A percentile compares a stretch with the other conserved stretches of the same genome.
Conservation (phyloP, 2,113 vertebrate species). For the Pedionomus torquatus region DNA sequence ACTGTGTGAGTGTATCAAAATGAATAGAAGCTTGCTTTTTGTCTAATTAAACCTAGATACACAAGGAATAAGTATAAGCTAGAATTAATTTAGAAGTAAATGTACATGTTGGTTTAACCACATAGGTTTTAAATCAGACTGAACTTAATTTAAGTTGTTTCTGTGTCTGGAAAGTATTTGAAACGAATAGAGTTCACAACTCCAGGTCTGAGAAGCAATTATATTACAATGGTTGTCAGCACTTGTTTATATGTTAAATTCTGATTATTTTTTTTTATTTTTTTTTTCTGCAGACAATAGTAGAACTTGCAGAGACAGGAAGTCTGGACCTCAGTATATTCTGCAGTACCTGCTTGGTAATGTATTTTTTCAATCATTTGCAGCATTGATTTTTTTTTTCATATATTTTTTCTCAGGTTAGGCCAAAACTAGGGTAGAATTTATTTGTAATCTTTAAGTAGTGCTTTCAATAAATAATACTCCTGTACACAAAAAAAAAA, state of each 20-base stretch:
- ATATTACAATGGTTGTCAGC: neutral
- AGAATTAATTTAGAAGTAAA: neutral
- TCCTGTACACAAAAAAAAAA: neutral
- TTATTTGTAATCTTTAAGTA: neutral
- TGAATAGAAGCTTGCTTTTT: neutral
- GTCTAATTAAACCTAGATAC: neutral
- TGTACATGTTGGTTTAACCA: neutral
- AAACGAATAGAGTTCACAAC: neutral
- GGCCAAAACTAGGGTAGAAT: neutral
- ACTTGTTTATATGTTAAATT: neutral
- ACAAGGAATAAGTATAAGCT: neutral
- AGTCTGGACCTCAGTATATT: slow-evolving; percentile 98
- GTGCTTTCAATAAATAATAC: neutral
- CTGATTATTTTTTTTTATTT: neutral
- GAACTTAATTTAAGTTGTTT: neutral
- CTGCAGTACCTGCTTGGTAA: slow-evolving; percentile 99
- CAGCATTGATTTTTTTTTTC: too few relatives aligned
- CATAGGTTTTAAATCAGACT: neutral
- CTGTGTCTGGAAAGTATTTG: neutral
- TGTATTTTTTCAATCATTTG: slow-evolving; percentile 6
- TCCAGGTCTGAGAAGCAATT: neutral
- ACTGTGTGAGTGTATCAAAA: neutral
- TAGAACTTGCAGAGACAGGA: slow-evolving; percentile 97
- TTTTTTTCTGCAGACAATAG: slow-evolving; percentile 85
- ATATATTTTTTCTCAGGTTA: neutral